Conservation (phyloP, 2,797 vertebrate species). For the Bucorvus abyssinicus region DNA sequence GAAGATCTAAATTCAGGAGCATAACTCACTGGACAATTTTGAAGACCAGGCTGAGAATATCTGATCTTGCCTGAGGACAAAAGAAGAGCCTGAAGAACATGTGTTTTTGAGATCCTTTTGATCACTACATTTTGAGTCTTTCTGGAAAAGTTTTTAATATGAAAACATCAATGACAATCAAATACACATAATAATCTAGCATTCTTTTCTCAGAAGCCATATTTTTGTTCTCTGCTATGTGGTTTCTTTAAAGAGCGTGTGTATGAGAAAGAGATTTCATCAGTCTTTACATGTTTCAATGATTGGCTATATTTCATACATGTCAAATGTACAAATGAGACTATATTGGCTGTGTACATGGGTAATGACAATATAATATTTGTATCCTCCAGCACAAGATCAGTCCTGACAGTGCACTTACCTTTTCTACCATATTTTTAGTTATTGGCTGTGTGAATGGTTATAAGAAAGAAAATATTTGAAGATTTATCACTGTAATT, state of each 20-base stretch:
- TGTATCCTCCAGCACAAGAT: background rate
- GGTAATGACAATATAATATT: background rate
- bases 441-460: background rate
- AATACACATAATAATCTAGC: background rate
- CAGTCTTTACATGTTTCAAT: background rate
- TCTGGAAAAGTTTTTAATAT: background rate
- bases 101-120: background rate
- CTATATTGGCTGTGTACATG: background rate
- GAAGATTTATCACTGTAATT: constrained; percentile 64
- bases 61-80: background rate
- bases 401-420: background rate
- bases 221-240: background rate
- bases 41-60: background rate
- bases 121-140: background rate
- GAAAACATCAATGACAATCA: background rate
- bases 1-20: background rate
- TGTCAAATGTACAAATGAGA: background rate
- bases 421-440: background rate
- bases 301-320: background rate
- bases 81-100: background rate
- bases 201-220: background rate
- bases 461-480: constrained; percentile 28
- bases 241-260: background rate
- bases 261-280: background rate
- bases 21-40: background rate